Evolutionary conservation across 2,888 invertebrate species (phyloP).

Genomic region (Polydrusus tereticollis): DNA sequence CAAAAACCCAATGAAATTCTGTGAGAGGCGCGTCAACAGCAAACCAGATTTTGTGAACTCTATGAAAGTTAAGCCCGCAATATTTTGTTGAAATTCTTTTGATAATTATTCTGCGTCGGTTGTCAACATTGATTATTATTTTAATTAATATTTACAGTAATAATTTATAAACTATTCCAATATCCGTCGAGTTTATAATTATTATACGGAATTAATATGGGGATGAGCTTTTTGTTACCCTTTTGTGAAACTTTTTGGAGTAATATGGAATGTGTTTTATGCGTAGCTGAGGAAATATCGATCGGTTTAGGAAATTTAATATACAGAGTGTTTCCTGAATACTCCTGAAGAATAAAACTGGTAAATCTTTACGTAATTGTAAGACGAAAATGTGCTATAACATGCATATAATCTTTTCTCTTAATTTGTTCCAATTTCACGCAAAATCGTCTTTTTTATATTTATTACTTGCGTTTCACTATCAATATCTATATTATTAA

Average conservation of each 20-base stretch:
- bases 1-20: conserved; percentile 5
- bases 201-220: conserved; percentile 1
- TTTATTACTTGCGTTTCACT: no score
- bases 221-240: conserved; percentile 12
- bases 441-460: no score
- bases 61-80: background rate
- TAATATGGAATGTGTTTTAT: conserved; percentile 22
- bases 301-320: background rate
- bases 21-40: background rate
- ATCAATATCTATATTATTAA: no score
- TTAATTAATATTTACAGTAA: conserved; percentile 32
- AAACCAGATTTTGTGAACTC: conserved; percentile 10
- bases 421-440: no score
- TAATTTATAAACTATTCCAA: conserved; percentile 16
- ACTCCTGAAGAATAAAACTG: no score
- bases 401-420: no score
- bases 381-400: no score
- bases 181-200: background rate
- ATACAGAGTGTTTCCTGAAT: no score
- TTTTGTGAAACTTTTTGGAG: conserved; percentile 11
- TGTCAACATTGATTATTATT: conserved; percentile 12
- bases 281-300: background rate
- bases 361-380: no score
- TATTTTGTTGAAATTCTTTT: conserved; percentile 16
- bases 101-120: conserved; percentile 1